These are phyloP conservation scores for Acrobasis suavella DNA, from an alignment of 2,888 invertebrate genomes.

Conservation along the genomic window DNA sequence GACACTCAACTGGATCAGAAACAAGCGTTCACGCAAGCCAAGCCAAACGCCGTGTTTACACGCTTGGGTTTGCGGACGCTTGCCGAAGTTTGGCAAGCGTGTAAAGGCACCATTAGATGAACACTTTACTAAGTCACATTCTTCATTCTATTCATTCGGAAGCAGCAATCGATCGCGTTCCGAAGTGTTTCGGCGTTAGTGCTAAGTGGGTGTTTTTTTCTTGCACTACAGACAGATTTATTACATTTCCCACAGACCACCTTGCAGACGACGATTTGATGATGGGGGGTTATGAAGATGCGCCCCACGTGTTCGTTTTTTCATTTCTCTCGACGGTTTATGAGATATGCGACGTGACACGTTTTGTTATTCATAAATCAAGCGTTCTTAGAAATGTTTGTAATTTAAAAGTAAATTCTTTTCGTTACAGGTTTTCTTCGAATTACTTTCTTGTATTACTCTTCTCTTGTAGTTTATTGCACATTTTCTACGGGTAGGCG, in stretches of 20 bases:
- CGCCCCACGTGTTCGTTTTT: constrained; percentile 39
- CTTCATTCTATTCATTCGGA: constrained; percentile 27
- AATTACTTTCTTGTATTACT: too few species aligned
- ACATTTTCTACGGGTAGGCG: too few species aligned
- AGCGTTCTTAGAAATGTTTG: constrained; percentile 5
- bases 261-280: constrained; percentile 43
- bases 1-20: too few species aligned
- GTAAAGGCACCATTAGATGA: too few species aligned
- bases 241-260: constrained; percentile 55
- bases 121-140: constrained; percentile 24
- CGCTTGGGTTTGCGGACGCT: too few species aligned
- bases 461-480: too few species aligned
- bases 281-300: constrained; percentile 48
- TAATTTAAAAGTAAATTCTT: not conserved
- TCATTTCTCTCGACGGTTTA: constrained; percentile 6
- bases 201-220: constrained; percentile 55
- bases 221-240: constrained; percentile 42
- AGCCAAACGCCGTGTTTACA: too few species aligned
- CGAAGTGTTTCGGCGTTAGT: constrained; percentile 33
- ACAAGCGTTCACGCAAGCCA: too few species aligned
- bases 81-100: too few species aligned
- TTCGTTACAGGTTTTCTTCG: too few species aligned
- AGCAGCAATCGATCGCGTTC: constrained; percentile 36
- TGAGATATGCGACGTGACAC: constrained; percentile 11
- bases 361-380: constrained; percentile 26